Percentiles rank a stretch among this genome's conserved stretches.
Conservation (phyloP, 2,113 vertebrate genomes). For the Copsychus sechellarum region DNA sequence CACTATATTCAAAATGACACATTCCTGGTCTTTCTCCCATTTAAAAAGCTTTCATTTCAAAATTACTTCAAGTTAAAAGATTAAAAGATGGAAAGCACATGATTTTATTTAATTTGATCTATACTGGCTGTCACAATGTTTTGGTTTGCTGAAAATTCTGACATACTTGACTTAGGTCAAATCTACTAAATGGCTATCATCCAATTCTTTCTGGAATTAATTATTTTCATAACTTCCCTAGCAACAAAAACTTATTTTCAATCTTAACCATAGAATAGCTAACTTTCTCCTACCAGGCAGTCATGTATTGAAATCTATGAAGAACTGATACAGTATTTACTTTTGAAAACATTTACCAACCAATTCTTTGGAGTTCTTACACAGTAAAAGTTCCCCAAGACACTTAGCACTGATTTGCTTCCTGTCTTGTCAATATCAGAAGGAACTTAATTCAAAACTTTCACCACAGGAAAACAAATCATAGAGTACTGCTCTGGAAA, state of each 20-base stretch:
- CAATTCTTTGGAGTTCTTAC: neutral
- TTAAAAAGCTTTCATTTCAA: neutral
- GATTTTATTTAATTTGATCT: neutral
- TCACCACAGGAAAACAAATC: neutral
- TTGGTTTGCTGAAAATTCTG: neutral
- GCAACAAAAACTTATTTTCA: neutral
- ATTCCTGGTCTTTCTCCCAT: neutral
- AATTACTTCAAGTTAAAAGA: neutral
- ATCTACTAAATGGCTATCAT: neutral
- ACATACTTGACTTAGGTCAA: neutral
- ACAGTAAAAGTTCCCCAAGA: neutral
- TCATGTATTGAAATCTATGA: neutral
- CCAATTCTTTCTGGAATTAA: neutral
- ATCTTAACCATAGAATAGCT: neutral
- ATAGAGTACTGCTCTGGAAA: neutral
- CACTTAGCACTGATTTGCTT: neutral
- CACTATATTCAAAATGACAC: neutral
- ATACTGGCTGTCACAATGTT: neutral
- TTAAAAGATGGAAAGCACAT: neutral
- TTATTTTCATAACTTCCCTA: neutral
- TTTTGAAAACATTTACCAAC: neutral
- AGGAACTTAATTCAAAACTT: neutral
- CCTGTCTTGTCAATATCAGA: neutral
- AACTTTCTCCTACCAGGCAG: neutral
- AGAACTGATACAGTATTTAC: neutral